Base-by-base conservation (phyloP, 2,888 invertebrate genomes). In the Monochamus alternatus region DNA sequence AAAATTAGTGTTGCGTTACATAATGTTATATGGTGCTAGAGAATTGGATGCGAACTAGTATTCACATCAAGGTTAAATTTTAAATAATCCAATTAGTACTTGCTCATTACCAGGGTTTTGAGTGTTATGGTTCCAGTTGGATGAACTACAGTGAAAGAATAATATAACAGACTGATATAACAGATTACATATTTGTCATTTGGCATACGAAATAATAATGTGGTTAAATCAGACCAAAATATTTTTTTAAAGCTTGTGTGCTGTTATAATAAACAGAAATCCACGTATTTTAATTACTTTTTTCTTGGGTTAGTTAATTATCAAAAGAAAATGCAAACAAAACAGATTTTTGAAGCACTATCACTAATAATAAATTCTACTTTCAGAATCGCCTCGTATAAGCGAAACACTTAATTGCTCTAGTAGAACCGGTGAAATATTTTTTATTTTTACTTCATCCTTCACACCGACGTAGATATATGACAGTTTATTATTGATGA, bases 71-170 rank as follows among this genome's bases (percentile, higher is more conserved):
- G 64, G 64, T 10, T 47, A 30, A 9, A n/a, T 47, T 64, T 64
- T 30, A 62, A 64, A 47, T 64, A 64, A 64, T 64, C 30, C 47
- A 64, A 64, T 64, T 64, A 64, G 47, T 64, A 64, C 44, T 64
- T 64, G 32, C 62, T 64, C 14, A 14, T 64, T 44, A 55, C 55
- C 55, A 14, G 14, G 14, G 44, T 47, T 30, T 3, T 64, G 44
- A 47, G 30, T 64, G 12, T 47, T 64, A 31, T 22, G 64, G 64
- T 44, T 30, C 47, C 47, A 64, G 32, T 43, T 38, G 43, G 47
- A 30, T 43, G 62, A 43, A 8, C 38, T 63, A 43, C 22, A 4
- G 14, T 55, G 55, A 30, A 47, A 64, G 14, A 44, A 10, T 32
- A 64, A 47, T 38, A 5, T 9, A 30, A 12, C 30, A 47, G 47